Percentiles rank a stretch among this genome's conserved stretches.
phyloP scores from a whole-genome alignment of 2,888 invertebrate genomes.

The Hypena proboscidalis region DNA sequence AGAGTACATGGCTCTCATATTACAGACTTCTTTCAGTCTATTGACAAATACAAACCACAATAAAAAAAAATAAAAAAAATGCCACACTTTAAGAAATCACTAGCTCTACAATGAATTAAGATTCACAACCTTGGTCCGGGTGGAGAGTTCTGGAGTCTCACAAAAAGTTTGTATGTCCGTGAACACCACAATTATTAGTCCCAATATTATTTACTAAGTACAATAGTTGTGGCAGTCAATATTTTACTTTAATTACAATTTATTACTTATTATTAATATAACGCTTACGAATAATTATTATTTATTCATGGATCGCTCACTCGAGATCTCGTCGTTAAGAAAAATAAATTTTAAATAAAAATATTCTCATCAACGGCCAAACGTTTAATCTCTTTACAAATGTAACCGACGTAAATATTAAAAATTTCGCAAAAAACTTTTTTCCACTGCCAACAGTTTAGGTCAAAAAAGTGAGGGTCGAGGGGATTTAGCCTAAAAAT shows the following conservation, averaged over 20 bases:
- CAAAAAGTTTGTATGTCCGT: constrained; percentile 58
- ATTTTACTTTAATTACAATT: constrained; percentile 49
- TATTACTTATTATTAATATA: constrained; percentile 68
- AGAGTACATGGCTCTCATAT: neutral
- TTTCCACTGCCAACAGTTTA: constrained; percentile 72
- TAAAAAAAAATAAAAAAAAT: constrained; percentile 18
- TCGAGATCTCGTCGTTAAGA: constrained; percentile 64
- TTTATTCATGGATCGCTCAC: constrained; percentile 63
- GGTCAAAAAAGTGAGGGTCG: constrained; percentile 74
- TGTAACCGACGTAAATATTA: constrained; percentile 84
- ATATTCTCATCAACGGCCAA: constrained; percentile 81
- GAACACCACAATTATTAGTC: constrained; percentile 56
- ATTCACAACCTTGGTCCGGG: constrained; percentile 67
- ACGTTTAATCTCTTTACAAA: constrained; percentile 77
- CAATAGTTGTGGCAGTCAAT: constrained; percentile 61
- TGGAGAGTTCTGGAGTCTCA: constrained; percentile 53
- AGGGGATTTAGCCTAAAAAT: constrained; percentile 78
- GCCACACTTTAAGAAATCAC: constrained; percentile 4
- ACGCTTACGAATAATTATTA: constrained; percentile 69
- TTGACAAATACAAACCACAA: constrained; percentile 2
- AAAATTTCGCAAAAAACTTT: constrained; percentile 81
- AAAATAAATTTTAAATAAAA: constrained; percentile 78
- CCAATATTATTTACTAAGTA: constrained; percentile 55
- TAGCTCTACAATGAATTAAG: constrained; percentile 34
- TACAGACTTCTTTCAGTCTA: neutral